Percentiles rank a stretch among this genome's conserved stretches.
phyloP scores from a whole-genome alignment of 2,797 vertebrate genomes.

The Spinus olivaceus region DNA sequence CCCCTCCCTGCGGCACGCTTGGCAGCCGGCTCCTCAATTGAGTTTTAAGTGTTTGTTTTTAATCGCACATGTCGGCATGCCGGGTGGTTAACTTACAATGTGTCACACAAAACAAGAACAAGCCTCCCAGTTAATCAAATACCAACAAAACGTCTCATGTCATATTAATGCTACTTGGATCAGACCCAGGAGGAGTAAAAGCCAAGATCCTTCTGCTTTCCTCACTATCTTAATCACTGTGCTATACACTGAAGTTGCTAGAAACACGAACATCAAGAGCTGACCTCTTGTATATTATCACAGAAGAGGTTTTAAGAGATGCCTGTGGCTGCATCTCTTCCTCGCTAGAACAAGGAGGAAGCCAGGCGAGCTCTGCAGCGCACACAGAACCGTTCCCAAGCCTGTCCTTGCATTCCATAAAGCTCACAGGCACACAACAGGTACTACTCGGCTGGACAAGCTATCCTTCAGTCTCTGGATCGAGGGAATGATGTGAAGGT shows the following conservation, averaged over 20 bases:
- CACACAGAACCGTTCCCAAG: background rate
- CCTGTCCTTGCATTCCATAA: background rate
- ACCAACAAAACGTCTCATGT: constrained; percentile 23
- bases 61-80: constrained; percentile 22
- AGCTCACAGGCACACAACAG: rapidly evolving
- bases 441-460: background rate
- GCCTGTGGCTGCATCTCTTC: background rate
- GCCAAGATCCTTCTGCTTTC: background rate
- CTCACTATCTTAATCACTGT: background rate
- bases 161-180: constrained; percentile 27
- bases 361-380: background rate
- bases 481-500: rapidly evolving
- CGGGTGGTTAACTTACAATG: constrained; percentile 23
- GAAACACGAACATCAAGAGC: background rate
- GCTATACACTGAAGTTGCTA: background rate
- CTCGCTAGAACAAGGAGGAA: rapidly evolving
- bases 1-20: background rate
- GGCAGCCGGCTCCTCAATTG: background rate
- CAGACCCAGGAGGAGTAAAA: background rate
- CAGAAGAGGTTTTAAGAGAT: background rate
- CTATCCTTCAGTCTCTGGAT: rapidly evolving
- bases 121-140: constrained; percentile 47
- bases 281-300: background rate
- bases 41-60: constrained; percentile 35
- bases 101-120: constrained; percentile 44